phyloP scores from a whole-genome alignment of 1,140 invertebrate genomes.

The Neuroterus valhalla region DNA sequence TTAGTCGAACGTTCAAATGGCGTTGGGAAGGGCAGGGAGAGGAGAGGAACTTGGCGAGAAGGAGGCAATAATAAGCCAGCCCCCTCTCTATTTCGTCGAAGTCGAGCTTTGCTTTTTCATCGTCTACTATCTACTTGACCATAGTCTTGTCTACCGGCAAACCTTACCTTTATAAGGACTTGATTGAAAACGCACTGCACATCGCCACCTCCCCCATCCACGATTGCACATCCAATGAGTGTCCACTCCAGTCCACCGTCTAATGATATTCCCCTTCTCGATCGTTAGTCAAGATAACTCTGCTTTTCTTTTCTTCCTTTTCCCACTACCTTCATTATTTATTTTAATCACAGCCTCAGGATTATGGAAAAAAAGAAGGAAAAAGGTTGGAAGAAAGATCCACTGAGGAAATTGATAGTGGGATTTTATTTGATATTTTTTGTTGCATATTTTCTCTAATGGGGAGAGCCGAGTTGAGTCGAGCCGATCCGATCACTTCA shows the following conservation, averaged over 20 bases:
- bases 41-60: conserved; percentile 18
- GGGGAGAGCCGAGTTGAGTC: neutral
- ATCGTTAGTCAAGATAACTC: conserved; percentile 43
- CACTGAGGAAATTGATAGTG: conserved; percentile 1
- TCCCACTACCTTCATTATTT: conserved; percentile 7
- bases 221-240: conserved; percentile 33
- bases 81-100: conserved; percentile 30
- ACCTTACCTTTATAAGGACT: conserved; percentile 64
- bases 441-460: conserved; percentile 2
- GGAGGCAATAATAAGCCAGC: conserved; percentile 19
- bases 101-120: conserved; percentile 40
- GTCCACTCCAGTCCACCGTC: conserved; percentile 33
- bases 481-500: neutral
- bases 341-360: conserved; percentile 2
- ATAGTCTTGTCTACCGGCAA: conserved; percentile 48
- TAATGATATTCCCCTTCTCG: conserved; percentile 48
- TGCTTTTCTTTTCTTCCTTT: neutral
- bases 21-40: neutral
- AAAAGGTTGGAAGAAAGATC: neutral
- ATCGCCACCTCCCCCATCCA: conserved; percentile 35
- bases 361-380: conserved; percentile 6
- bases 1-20: conserved; percentile 8
- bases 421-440: conserved; percentile 1
- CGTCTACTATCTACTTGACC: conserved; percentile 39
- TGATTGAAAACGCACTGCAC: conserved; percentile 60